Conservation (phyloP, 1,140 invertebrate species). For the Drosophila jambulina region DNA sequence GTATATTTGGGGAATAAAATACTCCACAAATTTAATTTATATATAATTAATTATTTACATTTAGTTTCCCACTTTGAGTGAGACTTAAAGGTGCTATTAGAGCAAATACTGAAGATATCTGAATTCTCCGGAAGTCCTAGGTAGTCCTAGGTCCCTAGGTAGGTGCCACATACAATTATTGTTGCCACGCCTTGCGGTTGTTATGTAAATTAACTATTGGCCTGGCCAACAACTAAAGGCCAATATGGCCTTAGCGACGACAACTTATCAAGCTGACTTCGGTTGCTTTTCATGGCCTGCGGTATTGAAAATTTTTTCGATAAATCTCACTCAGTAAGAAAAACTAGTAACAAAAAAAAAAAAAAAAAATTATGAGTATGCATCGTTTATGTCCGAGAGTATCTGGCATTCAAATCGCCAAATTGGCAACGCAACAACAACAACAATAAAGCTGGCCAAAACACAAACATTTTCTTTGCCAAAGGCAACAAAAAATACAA, state of each 20-base stretch:
- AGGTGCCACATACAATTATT: constrained; percentile 55
- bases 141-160: neutral
- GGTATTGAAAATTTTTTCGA: constrained; percentile 54
- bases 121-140: constrained; percentile 14
- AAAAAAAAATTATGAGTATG: constrained; percentile 53
- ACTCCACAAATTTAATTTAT: neutral
- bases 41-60: neutral
- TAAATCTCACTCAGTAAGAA: constrained; percentile 55
- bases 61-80: neutral
- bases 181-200: constrained; percentile 61
- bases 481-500: constrained; percentile 18
- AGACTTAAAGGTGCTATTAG: neutral
- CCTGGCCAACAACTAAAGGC: constrained; percentile 39
- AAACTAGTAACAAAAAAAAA: constrained; percentile 8
- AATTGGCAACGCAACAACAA: constrained; percentile 50
- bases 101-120: neutral
- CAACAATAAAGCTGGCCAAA: constrained; percentile 21
- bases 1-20: neutral
- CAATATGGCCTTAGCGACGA: constrained; percentile 43
- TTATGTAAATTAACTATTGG: constrained; percentile 70
- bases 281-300: constrained; percentile 51
- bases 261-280: constrained; percentile 56
- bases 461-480: constrained; percentile 52
- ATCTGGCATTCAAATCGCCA: constrained; percentile 71
- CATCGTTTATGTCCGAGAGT: constrained; percentile 63